A percentile compares a stretch with the other conserved stretches of the same genome.
Conservation (phyloP, 2,888 invertebrate genomes). For the Masnerella sp. region DNA sequence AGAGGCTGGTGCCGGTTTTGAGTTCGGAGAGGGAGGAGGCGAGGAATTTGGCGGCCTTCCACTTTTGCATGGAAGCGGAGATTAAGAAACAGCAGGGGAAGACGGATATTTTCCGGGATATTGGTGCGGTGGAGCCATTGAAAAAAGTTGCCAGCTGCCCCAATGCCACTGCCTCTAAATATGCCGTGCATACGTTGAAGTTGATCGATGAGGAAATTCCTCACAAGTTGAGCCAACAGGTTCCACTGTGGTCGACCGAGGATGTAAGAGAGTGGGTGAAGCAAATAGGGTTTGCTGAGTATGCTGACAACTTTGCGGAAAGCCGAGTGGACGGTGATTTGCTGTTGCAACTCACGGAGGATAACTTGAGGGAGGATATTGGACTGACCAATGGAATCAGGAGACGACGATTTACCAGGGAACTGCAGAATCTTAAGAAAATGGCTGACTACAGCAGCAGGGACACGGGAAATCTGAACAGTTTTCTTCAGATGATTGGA, state of each 20-base stretch:
- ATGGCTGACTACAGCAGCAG: slow-evolving; percentile 98
- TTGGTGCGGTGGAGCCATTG: slow-evolving; percentile 95
- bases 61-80: slow-evolving; percentile 99
- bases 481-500: slow-evolving; percentile 89
- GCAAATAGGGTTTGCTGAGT: slow-evolving; percentile 96
- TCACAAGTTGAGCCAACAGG: slow-evolving; percentile 98
- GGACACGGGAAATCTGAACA: slow-evolving; percentile 93
- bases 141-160: slow-evolving; percentile 98
- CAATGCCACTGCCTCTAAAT: slow-evolving; percentile 97
- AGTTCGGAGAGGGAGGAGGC: slow-evolving; percentile 97
- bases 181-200: slow-evolving; percentile 94
- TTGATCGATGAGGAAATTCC: slow-evolving; percentile 98
- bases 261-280: slow-evolving; percentile 99
- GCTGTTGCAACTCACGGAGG: slow-evolving; percentile 92
- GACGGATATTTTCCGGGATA: slow-evolving; percentile 93
- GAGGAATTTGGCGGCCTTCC: slow-evolving; percentile 97
- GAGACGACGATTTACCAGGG: slow-evolving; percentile 93
- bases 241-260: slow-evolving; percentile 97
- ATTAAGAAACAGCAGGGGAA: slow-evolving; percentile 97
- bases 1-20: slow-evolving; percentile 94
- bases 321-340: slow-evolving; percentile 98
- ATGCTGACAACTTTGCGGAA: slow-evolving; percentile 89
- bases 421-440: slow-evolving; percentile 94
- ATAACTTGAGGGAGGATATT: slow-evolving; percentile 94
- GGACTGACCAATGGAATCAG: slow-evolving; percentile 95